A percentile compares a stretch with the other conserved stretches of the same genome.
phyloP scores from a whole-genome alignment of 2,113 vertebrate species.

The Tympanuchus pallidicinctus region DNA sequence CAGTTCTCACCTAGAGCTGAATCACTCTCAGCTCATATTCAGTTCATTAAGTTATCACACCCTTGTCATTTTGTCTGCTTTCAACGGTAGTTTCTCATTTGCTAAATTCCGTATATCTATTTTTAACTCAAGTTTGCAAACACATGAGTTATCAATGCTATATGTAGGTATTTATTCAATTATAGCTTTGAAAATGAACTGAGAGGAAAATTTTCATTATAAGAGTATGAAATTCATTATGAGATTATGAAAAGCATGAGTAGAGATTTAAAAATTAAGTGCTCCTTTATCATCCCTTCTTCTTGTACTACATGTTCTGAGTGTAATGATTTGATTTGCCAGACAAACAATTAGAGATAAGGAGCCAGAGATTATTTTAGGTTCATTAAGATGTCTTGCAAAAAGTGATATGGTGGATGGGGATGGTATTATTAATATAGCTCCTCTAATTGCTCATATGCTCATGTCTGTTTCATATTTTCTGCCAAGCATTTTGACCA shows the following conservation, averaged over 20 bases:
- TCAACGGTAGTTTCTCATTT: background rate
- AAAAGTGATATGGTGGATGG: background rate
- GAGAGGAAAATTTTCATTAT: background rate
- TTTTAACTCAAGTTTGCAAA: background rate
- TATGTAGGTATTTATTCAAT: background rate
- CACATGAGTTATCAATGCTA: background rate
- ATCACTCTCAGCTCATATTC: background rate
- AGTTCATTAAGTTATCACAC: background rate
- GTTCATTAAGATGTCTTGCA: background rate
- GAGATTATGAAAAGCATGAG: background rate
- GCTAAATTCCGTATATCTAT: background rate
- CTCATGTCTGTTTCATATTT: background rate
- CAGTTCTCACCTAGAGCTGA: conserved; percentile 12
- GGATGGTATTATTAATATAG: background rate
- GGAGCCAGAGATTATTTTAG: background rate
- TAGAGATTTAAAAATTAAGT: background rate
- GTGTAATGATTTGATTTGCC: background rate
- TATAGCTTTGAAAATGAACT: background rate
- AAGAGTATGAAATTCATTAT: background rate
- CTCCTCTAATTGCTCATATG: background rate
- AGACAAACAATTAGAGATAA: background rate
- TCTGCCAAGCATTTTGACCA: background rate
- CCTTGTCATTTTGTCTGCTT: background rate
- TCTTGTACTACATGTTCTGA: background rate
- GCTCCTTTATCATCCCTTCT: background rate